Evolutionary conservation across 2,113 vertebrate genomes (phyloP), one percentile per base, ranked within the genome.

Genomic region (Campylorhamphus procurvoides): DNA sequence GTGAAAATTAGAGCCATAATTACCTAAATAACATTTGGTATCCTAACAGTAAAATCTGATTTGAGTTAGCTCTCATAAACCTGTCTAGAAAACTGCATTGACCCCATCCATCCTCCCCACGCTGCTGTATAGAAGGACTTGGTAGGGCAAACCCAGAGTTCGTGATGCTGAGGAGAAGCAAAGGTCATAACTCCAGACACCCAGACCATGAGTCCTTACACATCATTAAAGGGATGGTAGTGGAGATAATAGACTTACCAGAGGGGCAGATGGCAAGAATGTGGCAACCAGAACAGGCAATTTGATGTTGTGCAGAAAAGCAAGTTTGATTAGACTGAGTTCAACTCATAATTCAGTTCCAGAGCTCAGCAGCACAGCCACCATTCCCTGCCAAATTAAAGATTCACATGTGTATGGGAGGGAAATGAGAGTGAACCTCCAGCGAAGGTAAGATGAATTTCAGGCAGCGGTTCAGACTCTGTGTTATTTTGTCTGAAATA

Each of bases 271-370:
- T 10, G 3, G 22, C 50, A 79, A 67, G 42, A 25, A 40, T 44
- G 84, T 71, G 63, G 84, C 82, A 96, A 90, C 75, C 82, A 92
- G 95, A 92, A 18, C 79, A 77, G 64, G 29, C 63, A 64, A 47
- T 60, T 80, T 84, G 75, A 89, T 39, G 56, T 5, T 86, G 79
- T 74, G 52, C 90, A 96, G 93, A 47, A 93, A 85, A 69, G 12
- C 50, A 71, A 62, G 76, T 47, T 59, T 73, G 68, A 87, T 93
- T 91, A 93, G 59, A 42, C 40, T 1, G 14, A 86, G 64, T 71
- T 81, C 46, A 68, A 17, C 50, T 76, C 46, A 52, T 77, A 59
- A 90, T 50, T 89, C 84, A 84, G 39, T 50, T 90, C 85, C 91
- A 95, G 82, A 84, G 44, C 85, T 90, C 74, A 86, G 56, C 74